phyloP scores from a whole-genome alignment of 1,140 invertebrate genomes.

The Stenopsyche tienmushanensis region DNA sequence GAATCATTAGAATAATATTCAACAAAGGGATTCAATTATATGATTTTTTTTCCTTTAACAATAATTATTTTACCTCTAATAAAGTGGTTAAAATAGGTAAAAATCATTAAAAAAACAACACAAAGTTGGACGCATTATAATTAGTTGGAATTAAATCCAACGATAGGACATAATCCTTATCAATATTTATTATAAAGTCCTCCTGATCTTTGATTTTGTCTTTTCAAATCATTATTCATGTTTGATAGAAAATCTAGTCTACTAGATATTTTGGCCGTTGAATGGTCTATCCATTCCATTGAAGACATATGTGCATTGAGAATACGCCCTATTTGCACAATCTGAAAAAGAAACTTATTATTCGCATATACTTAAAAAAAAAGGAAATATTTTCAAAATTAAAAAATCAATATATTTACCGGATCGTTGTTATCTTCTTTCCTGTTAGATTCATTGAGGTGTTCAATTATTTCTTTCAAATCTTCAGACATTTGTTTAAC shows the following conservation, averaged over 20 bases:
- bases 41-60: too few relatives aligned
- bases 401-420: conserved; percentile 52
- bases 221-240: conserved; percentile 74
- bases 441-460: conserved; percentile 86
- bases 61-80: too few relatives aligned
- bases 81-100: too few relatives aligned
- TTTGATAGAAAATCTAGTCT: conserved; percentile 82
- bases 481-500: conserved; percentile 93
- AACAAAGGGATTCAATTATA: too few relatives aligned
- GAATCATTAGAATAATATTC: too few relatives aligned
- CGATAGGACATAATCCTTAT: too few relatives aligned
- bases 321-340: conserved; percentile 89
- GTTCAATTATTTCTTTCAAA: conserved; percentile 92
- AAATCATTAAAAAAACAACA: too few relatives aligned
- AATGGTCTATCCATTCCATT: conserved; percentile 88
- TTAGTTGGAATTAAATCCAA: too few relatives aligned
- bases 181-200: too few relatives aligned
- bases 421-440: conserved; percentile 84
- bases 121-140: too few relatives aligned
- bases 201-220: conserved; percentile 73
- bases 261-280: conserved; percentile 69
- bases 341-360: conserved; percentile 55
- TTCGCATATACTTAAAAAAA: background rate
- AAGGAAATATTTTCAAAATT: background rate
- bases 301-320: conserved; percentile 96